Conservation (phyloP, 2,888 invertebrate species). For the Rhagophthalmus giganteus region DNA sequence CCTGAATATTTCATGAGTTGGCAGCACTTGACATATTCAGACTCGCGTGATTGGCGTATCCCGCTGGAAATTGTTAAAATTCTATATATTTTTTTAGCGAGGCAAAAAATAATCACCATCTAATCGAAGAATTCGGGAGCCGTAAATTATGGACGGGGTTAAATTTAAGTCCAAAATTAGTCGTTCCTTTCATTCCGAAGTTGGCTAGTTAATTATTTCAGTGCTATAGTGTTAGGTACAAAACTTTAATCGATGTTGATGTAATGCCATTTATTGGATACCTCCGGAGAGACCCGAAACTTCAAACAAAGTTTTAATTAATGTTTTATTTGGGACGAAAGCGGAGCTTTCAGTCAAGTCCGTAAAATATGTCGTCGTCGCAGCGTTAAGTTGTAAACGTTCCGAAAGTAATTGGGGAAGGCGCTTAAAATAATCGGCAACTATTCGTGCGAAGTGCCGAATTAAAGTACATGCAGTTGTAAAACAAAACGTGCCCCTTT, state of each 20-base stretch:
- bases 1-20: conserved; percentile 32
- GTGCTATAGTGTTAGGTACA: background rate
- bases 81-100: too few relatives aligned
- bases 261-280: conserved; percentile 5
- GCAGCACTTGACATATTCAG: conserved; percentile 25
- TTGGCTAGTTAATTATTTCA: conserved; percentile 10
- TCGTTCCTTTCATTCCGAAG: conserved; percentile 6
- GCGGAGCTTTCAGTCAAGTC: background rate
- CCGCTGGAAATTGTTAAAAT: conserved; percentile 7
- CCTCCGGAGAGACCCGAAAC: conserved; percentile 2
- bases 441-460: too few relatives aligned
- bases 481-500: background rate
- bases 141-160: too few relatives aligned
- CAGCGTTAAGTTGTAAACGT: too few relatives aligned
- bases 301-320: conserved; percentile 11
- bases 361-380: background rate
- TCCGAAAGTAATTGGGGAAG: too few relatives aligned
- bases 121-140: too few relatives aligned
- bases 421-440: too few relatives aligned
- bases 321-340: conserved; percentile 7
- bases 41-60: conserved; percentile 15
- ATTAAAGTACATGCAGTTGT: background rate
- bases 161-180: conserved; percentile 8
- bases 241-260: background rate
- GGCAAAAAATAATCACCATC: too few relatives aligned